Percentiles rank a stretch among this genome's conserved stretches.
These are phyloP conservation scores for Calypte anna DNA, from an alignment of 2,113 vertebrate species.

Conservation along the genomic window DNA sequence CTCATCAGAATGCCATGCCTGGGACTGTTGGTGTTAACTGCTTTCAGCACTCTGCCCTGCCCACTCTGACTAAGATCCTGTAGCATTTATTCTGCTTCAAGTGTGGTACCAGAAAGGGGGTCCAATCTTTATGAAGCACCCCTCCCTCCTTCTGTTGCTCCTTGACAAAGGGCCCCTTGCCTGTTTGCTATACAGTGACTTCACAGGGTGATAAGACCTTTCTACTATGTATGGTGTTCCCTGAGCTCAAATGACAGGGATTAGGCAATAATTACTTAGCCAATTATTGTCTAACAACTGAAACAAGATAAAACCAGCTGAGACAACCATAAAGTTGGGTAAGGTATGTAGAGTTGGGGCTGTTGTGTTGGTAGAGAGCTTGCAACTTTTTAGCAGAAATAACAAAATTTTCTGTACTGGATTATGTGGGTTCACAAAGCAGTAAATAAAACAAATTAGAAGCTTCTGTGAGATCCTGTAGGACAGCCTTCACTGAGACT, in stretches of 20 bases:
- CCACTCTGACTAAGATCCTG: too few relatives aligned
- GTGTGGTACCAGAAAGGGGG: fast-evolving
- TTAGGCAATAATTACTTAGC: too few relatives aligned
- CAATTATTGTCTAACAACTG: too few relatives aligned
- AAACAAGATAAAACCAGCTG: too few relatives aligned
- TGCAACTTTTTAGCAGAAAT: neutral
- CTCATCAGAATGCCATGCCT: neutral
- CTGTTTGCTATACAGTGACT: neutral
- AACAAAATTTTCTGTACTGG: neutral
- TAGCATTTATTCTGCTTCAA: too few relatives aligned
- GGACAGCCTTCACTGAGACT: neutral
- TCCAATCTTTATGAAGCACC: fast-evolving
- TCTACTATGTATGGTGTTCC: too few relatives aligned
- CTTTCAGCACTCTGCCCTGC: too few relatives aligned
- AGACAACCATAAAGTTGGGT: too few relatives aligned
- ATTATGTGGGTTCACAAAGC: fast-evolving
- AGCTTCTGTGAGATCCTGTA: fast-evolving
- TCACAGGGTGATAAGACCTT: too few relatives aligned
- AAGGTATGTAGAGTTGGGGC: too few relatives aligned
- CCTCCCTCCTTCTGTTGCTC: neutral
- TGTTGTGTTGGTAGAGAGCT: too few relatives aligned
- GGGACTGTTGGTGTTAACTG: neutral
- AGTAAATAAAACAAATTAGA: neutral
- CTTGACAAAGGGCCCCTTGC: neutral
- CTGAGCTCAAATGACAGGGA: too few relatives aligned